These are phyloP conservation scores for Peucedramus taeniatus DNA, from an alignment of 2,113 vertebrate genomes.

Conservation along the genomic window DNA sequence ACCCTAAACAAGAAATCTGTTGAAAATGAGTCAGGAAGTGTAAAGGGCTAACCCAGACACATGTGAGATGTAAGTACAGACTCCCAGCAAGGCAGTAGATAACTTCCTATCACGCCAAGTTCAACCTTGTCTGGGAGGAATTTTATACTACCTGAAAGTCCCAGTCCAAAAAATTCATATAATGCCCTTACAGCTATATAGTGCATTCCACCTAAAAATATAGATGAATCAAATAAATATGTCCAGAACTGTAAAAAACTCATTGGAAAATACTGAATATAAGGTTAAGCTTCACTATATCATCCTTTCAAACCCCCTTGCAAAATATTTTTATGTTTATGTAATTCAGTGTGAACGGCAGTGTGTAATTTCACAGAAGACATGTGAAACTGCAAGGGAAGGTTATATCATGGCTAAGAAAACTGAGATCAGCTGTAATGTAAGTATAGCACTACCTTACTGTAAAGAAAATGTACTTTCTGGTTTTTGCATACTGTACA, in stretches of 20 bases:
- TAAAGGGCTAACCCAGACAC: neutral
- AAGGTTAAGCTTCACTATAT: neutral
- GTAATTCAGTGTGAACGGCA: neutral
- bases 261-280: neutral
- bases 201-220: neutral
- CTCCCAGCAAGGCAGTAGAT: neutral
- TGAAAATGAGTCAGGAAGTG: neutral
- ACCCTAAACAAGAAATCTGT: neutral
- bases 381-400: neutral
- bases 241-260: neutral
- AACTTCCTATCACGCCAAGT: neutral
- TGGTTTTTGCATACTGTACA: neutral
- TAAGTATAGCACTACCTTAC: neutral
- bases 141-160: neutral
- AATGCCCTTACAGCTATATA: neutral
- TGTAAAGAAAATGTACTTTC: neutral
- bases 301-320: neutral
- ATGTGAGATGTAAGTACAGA: neutral
- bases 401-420: neutral
- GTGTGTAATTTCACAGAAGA: neutral
- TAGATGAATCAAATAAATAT: neutral
- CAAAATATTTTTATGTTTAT: neutral
- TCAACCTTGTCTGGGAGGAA: neutral
- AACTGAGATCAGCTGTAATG: neutral
- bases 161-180: neutral